Evolutionary conservation across 2,113 vertebrate genomes (phyloP).

Genomic region (Heptranchias perlo): DNA sequence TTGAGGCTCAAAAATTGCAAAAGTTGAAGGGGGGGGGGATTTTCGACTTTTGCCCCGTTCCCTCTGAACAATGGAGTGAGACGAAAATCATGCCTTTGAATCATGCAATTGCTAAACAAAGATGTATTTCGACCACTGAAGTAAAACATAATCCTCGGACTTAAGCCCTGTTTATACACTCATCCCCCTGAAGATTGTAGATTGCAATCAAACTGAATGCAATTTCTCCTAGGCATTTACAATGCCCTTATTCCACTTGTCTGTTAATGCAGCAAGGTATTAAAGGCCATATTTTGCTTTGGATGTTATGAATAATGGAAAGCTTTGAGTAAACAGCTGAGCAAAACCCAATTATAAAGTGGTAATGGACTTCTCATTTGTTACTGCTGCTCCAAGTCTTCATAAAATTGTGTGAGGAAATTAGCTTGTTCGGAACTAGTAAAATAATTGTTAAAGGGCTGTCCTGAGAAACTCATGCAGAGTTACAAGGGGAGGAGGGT

Average conservation of each 20-base stretch:
- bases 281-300: background rate
- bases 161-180: background rate
- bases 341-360: conserved; percentile 18
- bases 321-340: background rate
- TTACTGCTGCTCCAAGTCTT: background rate
- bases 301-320: conserved; percentile 23
- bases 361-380: conserved; percentile 24
- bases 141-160: background rate
- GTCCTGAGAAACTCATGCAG: background rate
- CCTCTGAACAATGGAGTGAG: too few species aligned
- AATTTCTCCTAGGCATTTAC: background rate
- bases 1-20: too few species aligned
- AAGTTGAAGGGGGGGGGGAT: too few species aligned
- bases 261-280: conserved; percentile 9
- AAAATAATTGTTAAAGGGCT: background rate
- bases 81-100: too few species aligned
- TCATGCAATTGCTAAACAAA: too few species aligned
- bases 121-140: too few species aligned
- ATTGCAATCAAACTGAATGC: background rate
- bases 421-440: background rate
- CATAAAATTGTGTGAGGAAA: background rate
- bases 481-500: background rate
- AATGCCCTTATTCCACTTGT: background rate
- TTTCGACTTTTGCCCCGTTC: too few species aligned
- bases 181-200: background rate